phyloP scores from a whole-genome alignment of 2,113 vertebrate species.

The Phalacrocorax aristotelis region DNA sequence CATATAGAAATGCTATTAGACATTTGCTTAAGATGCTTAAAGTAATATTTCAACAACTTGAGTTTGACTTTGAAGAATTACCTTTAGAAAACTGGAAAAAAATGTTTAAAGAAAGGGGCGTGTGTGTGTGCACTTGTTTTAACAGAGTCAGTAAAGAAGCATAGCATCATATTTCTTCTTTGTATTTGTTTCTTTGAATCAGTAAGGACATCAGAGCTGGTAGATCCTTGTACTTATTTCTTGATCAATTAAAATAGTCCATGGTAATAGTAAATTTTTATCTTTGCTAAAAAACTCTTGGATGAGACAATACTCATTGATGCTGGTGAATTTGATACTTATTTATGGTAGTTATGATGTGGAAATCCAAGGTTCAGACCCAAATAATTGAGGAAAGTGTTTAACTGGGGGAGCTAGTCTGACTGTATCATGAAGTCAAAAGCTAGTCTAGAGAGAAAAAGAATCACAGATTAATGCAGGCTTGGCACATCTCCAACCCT shows the following conservation, averaged over 20 bases:
- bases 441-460: not conserved
- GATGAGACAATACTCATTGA: not conserved
- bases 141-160: not conserved
- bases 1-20: not conserved
- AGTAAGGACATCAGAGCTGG: not conserved
- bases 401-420: not conserved
- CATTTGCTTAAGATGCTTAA: not conserved
- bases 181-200: not conserved
- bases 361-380: not conserved
- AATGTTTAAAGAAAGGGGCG: not conserved
- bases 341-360: not conserved
- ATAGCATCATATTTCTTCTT: not conserved
- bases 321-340: not conserved
- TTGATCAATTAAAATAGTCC: not conserved
- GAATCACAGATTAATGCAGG: not conserved
- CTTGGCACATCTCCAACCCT: not conserved
- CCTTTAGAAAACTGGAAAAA: not conserved
- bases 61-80: not conserved
- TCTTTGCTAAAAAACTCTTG: not conserved
- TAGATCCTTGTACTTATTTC: not conserved
- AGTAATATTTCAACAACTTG: not conserved
- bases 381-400: not conserved
- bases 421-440: not conserved
- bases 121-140: not conserved
- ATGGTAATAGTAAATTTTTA: not conserved